Evolutionary conservation across 1,140 invertebrate genomes (phyloP).

Genomic region (Mercenaria mercenaria): DNA sequence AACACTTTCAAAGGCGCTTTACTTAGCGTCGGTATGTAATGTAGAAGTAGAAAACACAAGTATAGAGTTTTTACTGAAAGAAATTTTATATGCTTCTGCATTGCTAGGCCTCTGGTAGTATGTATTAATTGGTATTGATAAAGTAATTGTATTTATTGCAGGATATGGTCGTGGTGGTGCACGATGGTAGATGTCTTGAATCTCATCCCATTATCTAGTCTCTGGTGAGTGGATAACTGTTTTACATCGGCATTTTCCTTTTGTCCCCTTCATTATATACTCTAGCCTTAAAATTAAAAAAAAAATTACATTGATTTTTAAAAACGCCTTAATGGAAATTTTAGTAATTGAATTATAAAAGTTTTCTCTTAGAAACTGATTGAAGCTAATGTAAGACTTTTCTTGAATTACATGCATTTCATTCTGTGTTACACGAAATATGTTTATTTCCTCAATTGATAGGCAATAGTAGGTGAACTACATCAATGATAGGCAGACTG

Average conservation of each 20-base stretch:
- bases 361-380: neutral
- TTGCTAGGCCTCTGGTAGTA: too few species aligned
- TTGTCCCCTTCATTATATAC: slow-evolving; percentile 3
- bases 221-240: neutral
- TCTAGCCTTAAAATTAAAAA: neutral
- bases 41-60: too few species aligned
- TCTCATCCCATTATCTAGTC: slow-evolving; percentile 50
- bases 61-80: too few species aligned
- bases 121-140: too few species aligned
- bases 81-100: too few species aligned
- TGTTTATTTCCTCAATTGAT: slow-evolving; percentile 49
- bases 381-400: neutral
- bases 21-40: too few species aligned
- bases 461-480: slow-evolving; percentile 30
- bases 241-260: neutral
- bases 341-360: too few species aligned
- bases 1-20: too few species aligned
- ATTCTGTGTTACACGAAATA: slow-evolving; percentile 31
- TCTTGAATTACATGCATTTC: slow-evolving; percentile 12
- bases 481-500: slow-evolving; percentile 28
- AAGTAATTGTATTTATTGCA: too few species aligned
- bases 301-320: neutral
- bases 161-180: slow-evolving; percentile 64
- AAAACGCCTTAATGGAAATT: neutral
- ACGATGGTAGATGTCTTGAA: slow-evolving; percentile 15